A percentile compares a stretch with the other conserved stretches of the same genome.
Evolutionary conservation across 1,140 invertebrate species (phyloP).

Genomic region (Macrobrachium nipponense): DNA sequence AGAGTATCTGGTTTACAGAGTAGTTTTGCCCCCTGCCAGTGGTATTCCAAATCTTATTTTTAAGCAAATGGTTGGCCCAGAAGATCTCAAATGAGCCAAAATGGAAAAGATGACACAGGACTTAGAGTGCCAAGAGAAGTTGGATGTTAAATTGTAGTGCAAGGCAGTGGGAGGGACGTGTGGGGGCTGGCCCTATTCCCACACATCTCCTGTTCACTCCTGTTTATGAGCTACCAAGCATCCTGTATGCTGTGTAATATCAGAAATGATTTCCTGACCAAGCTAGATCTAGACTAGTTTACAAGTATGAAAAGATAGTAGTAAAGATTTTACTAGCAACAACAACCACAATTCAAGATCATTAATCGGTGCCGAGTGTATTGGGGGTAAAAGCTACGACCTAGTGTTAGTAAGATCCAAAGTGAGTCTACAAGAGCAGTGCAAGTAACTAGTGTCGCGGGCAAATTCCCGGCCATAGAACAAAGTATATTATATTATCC

Average conservation of each 20-base stretch:
- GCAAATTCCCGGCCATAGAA: background rate
- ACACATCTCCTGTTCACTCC: slow-evolving; percentile 8
- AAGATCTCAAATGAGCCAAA: slow-evolving; percentile 22
- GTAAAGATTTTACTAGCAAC: no score
- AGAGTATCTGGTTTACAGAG: slow-evolving; percentile 81
- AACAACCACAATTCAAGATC: no score
- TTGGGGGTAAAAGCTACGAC: no score
- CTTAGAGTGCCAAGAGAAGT: background rate
- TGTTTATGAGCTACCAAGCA: slow-evolving; percentile 11
- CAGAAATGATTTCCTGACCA: background rate
- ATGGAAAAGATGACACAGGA: background rate
- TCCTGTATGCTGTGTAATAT: background rate
- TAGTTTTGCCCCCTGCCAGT: slow-evolving; percentile 67
- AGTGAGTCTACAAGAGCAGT: no score
- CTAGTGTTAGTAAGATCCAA: no score
- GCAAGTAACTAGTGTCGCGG: no score
- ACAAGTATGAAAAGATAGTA: no score
- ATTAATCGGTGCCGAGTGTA: no score
- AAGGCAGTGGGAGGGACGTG: slow-evolving; percentile 24
- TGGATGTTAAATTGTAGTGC: slow-evolving; percentile 6
- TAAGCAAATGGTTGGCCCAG: slow-evolving; percentile 1
- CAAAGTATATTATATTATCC: slow-evolving; percentile 40
- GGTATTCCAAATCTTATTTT: slow-evolving; percentile 1
- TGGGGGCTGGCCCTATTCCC: background rate
- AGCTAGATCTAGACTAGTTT: no score